Conservation (phyloP, 2,888 invertebrate species). For the Hyles lineata region DNA sequence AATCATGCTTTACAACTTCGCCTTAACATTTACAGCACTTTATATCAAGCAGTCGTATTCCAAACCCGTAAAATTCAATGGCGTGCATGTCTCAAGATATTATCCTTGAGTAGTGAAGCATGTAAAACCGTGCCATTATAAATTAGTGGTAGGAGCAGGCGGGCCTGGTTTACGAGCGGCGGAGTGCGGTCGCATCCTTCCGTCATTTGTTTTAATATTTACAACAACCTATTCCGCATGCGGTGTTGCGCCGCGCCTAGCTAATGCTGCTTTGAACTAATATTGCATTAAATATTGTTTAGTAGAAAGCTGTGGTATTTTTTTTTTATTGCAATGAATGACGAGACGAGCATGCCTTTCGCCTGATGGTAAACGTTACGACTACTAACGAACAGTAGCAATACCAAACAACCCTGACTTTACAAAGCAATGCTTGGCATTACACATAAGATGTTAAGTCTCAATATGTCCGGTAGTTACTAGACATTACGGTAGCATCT, state of each 20-base stretch:
- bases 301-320: too few species aligned
- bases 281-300: background rate
- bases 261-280: background rate
- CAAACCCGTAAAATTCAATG: background rate
- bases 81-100: slow-evolving; percentile 1
- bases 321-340: too few species aligned
- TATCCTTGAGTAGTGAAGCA: background rate
- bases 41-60: background rate
- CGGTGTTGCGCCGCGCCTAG: background rate
- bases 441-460: too few species aligned
- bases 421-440: too few species aligned
- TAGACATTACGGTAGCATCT: too few species aligned
- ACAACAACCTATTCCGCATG: slow-evolving; percentile 27
- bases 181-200: slow-evolving; percentile 37
- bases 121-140: slow-evolving; percentile 4
- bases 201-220: slow-evolving; percentile 45
- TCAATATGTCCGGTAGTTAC: too few species aligned
- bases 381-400: too few species aligned
- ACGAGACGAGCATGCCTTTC: too few species aligned
- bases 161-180: slow-evolving; percentile 33
- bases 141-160: background rate
- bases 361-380: too few species aligned
- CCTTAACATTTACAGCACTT: background rate
- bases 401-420: too few species aligned
- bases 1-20: too few species aligned